Conservation (phyloP, 1,140 invertebrate species). For the Maniola jurtina region DNA sequence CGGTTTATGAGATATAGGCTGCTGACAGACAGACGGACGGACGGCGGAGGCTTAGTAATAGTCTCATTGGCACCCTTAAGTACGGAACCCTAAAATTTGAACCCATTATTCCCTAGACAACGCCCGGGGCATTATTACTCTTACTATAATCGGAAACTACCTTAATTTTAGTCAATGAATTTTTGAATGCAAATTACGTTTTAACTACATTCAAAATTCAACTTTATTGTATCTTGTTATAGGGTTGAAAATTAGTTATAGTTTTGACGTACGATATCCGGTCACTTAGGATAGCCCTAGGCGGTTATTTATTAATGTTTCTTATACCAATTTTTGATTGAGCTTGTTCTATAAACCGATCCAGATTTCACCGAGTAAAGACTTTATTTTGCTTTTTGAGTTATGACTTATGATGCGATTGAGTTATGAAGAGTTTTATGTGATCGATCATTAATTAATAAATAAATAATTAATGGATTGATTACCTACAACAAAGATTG, state of each 20-base stretch:
- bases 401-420: slow-evolving; percentile 59
- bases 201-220: slow-evolving; percentile 19
- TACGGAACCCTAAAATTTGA: background rate
- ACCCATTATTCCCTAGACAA: slow-evolving; percentile 44
- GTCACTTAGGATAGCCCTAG: slow-evolving; percentile 53
- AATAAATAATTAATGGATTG: slow-evolving; percentile 21
- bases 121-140: slow-evolving; percentile 57
- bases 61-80: no score
- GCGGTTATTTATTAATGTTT: slow-evolving; percentile 66
- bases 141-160: slow-evolving; percentile 62
- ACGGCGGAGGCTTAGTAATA: no score
- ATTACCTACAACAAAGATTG: slow-evolving; percentile 7
- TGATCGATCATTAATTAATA: slow-evolving; percentile 26
- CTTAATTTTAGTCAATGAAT: slow-evolving; percentile 69
- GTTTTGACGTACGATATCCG: slow-evolving; percentile 50
- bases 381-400: slow-evolving; percentile 57
- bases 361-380: slow-evolving; percentile 52
- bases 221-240: slow-evolving; percentile 21
- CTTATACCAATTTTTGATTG: slow-evolving; percentile 54
- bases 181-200: slow-evolving; percentile 62
- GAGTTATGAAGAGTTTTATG: slow-evolving; percentile 37
- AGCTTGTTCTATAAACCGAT: slow-evolving; percentile 57
- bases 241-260: slow-evolving; percentile 30
- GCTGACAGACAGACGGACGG: no score
- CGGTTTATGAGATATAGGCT: no score